phyloP scores from a whole-genome alignment of 2,113 vertebrate species.

The Neolamprologus brichardi region DNA sequence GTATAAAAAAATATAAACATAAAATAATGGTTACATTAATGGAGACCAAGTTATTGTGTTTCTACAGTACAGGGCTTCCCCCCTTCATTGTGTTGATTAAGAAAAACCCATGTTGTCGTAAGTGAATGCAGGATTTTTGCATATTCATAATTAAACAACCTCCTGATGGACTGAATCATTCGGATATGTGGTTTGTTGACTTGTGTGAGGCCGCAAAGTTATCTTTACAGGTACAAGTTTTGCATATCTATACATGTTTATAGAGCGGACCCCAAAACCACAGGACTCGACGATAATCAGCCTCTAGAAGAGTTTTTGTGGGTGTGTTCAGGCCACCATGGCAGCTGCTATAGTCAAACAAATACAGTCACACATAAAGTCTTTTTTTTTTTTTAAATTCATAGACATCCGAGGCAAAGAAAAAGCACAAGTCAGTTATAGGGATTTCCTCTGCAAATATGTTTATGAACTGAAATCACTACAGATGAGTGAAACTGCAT shows the following conservation, averaged over 20 bases:
- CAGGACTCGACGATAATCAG: neutral
- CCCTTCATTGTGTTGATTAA: neutral
- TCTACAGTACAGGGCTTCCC: neutral
- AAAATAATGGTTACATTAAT: neutral
- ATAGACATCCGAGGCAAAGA: neutral
- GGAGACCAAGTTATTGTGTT: neutral
- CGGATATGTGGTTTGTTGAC: neutral
- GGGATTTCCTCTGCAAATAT: neutral
- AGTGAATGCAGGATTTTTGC: neutral
- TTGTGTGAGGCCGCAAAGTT: neutral
- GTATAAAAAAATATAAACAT: neutral
- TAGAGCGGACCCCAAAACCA: neutral
- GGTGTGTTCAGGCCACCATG: neutral
- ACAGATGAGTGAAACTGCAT: neutral
- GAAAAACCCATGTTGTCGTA: neutral
- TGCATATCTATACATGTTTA: neutral
- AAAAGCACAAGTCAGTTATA: neutral
- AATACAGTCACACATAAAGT: neutral
- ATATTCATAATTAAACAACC: neutral
- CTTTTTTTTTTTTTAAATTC: neutral
- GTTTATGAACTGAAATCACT: neutral
- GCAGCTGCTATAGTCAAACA: neutral
- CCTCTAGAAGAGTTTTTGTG: neutral
- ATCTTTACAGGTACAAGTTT: neutral
- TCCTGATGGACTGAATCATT: neutral